A percentile compares a stretch with the other conserved stretches of the same genome.
These are phyloP conservation scores for Rattus rattus DNA, from an alignment of 2,113 vertebrate species.

Conservation along the genomic window DNA sequence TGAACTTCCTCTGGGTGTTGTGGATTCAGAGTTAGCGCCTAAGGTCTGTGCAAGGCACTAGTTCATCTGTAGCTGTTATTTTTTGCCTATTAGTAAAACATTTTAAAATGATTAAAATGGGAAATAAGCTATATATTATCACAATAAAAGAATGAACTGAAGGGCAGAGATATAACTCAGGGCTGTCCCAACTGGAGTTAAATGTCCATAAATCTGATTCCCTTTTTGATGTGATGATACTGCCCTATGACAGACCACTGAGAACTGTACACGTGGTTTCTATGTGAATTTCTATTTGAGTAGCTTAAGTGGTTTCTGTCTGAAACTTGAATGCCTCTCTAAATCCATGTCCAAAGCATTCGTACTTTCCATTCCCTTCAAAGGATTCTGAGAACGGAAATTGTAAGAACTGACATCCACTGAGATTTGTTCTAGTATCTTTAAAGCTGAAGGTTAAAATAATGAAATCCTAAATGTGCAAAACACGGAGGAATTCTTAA, in stretches of 20 bases:
- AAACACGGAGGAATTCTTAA: background rate
- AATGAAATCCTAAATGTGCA: background rate
- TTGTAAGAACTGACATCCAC: background rate
- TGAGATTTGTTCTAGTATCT: background rate
- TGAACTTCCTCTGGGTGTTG: too few species aligned
- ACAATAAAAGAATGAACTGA: background rate
- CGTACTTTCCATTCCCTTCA: background rate
- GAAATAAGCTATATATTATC: background rate
- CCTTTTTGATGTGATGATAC: background rate
- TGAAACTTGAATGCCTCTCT: background rate
- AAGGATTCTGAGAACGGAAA: background rate
- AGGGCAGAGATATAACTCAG: background rate
- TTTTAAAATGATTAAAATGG: background rate
- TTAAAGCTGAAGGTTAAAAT: slow-evolving; percentile 46
- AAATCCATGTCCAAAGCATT: background rate
- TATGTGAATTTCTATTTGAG: background rate
- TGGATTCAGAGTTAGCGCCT: too few species aligned
- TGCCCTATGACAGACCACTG: background rate
- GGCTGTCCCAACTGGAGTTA: background rate
- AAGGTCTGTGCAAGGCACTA: too few species aligned
- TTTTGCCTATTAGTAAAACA: background rate
- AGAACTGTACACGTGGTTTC: background rate
- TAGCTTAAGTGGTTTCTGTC: background rate
- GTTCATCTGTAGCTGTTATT: too few species aligned
- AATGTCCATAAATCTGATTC: background rate